Evolutionary conservation across 2,797 vertebrate genomes (phyloP).

Genomic region (Myotis pilosus): DNA sequence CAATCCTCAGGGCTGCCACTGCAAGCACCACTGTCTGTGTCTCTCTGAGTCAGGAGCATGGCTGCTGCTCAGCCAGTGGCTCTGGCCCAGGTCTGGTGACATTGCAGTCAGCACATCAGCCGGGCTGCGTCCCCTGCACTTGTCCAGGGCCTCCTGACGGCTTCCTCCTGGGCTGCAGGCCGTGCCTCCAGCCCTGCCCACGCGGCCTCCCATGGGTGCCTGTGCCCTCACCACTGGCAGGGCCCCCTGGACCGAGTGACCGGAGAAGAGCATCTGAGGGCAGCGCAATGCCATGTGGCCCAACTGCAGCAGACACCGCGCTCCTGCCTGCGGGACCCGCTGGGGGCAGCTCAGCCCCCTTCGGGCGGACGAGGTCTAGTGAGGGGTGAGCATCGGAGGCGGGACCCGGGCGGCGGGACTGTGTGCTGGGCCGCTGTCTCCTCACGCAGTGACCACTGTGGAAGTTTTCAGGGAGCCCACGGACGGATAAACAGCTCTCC

Average conservation of each 20-base stretch:
- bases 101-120: background rate
- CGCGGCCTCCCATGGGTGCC: no score
- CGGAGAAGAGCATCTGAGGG: background rate
- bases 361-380: no score
- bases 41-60: background rate
- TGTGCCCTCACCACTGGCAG: background rate
- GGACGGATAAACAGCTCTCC: no score
- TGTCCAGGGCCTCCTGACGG: background rate
- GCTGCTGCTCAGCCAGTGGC: background rate
- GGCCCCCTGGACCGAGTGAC: background rate
- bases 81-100: background rate
- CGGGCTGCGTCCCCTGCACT: background rate
- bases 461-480: no score
- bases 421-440: no score
- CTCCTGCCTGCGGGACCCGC: no score
- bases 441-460: no score
- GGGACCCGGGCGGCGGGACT: no score
- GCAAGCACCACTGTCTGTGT: background rate
- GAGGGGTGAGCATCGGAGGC: no score
- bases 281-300: background rate
- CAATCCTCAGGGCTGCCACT: background rate
- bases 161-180: background rate
- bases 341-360: no score
- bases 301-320: background rate
- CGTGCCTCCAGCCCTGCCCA: background rate